These are phyloP conservation scores for Ormyrus thymus DNA, from an alignment of 2,888 invertebrate genomes.

Conservation along the genomic window DNA sequence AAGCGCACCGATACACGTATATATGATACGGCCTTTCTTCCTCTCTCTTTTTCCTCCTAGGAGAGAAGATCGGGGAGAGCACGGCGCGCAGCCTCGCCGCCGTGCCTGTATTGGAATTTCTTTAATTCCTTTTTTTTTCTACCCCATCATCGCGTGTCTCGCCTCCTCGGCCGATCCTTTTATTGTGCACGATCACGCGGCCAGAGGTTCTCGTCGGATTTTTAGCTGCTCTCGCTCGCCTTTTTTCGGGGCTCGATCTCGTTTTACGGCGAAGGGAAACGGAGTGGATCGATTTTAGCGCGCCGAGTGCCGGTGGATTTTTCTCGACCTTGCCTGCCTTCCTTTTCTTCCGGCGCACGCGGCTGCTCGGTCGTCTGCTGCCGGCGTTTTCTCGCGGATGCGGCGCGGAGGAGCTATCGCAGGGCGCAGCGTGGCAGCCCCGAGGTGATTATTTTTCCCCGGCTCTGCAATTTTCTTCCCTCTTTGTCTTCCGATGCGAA, in stretches of 20 bases:
- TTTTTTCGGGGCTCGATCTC: not conserved
- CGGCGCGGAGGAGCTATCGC: not conserved
- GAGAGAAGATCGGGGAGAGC: too few relatives aligned
- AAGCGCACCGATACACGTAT: not conserved
- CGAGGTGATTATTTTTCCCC: not conserved
- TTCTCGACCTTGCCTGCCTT: slow-evolving; percentile 23
- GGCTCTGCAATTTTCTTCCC: not conserved
- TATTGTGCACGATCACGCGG: slow-evolving; percentile 23
- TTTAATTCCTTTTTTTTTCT: not conserved
- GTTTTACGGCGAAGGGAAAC: not conserved
- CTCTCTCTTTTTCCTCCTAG: too few relatives aligned
- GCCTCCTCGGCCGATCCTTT: slow-evolving; percentile 8
- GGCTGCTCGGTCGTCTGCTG: not conserved
- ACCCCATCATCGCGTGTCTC: not conserved
- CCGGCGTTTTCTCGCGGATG: not conserved
- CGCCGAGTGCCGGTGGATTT: not conserved
- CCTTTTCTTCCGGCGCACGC: not conserved
- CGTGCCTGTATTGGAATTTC: slow-evolving; percentile 35
- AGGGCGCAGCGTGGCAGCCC: not conserved
- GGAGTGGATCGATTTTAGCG: slow-evolving; percentile 16
- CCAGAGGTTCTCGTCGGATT: slow-evolving; percentile 29
- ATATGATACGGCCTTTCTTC: too few relatives aligned
- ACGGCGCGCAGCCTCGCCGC: slow-evolving; percentile 3
- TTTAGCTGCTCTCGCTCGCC: not conserved
- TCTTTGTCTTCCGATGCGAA: not conserved